phyloP scores from a whole-genome alignment of 1,140 invertebrate genomes.

The Drosophila ananassae region DNA sequence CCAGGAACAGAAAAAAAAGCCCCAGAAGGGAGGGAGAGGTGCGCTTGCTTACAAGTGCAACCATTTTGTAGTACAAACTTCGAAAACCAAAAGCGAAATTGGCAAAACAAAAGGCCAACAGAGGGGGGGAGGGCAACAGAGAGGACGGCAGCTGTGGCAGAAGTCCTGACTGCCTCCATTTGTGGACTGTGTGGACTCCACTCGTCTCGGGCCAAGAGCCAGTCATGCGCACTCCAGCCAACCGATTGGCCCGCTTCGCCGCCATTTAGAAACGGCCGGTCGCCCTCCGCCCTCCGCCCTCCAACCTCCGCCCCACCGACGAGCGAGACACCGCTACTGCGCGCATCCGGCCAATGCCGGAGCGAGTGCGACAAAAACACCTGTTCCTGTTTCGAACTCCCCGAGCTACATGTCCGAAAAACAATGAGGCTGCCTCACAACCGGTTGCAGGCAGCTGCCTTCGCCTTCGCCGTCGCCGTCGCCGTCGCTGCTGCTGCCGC shows the following conservation, averaged over 20 bases:
- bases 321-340: constrained; percentile 12
- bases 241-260: constrained; percentile 83
- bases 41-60: constrained; percentile 82
- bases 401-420: constrained; percentile 20
- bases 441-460: constrained; percentile 64
- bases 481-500: neutral
- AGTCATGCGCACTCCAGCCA: constrained; percentile 71
- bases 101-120: constrained; percentile 66
- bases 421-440: constrained; percentile 28
- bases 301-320: neutral
- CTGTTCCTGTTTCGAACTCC: constrained; percentile 59
- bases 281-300: neutral
- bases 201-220: constrained; percentile 18
- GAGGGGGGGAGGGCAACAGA: neutral
- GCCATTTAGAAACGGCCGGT: constrained; percentile 72
- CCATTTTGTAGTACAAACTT: constrained; percentile 84
- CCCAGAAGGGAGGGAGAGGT: constrained; percentile 20
- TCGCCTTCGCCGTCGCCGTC: neutral
- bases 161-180: constrained; percentile 65
- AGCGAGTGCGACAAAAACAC: constrained; percentile 69
- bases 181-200: constrained; percentile 58
- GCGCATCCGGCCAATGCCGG: constrained; percentile 36
- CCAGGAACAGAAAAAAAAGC: constrained; percentile 7
- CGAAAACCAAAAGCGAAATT: constrained; percentile 83
- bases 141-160: neutral